Conservation (phyloP, 2,113 vertebrate species). For the Centrocercus urophasianus region DNA sequence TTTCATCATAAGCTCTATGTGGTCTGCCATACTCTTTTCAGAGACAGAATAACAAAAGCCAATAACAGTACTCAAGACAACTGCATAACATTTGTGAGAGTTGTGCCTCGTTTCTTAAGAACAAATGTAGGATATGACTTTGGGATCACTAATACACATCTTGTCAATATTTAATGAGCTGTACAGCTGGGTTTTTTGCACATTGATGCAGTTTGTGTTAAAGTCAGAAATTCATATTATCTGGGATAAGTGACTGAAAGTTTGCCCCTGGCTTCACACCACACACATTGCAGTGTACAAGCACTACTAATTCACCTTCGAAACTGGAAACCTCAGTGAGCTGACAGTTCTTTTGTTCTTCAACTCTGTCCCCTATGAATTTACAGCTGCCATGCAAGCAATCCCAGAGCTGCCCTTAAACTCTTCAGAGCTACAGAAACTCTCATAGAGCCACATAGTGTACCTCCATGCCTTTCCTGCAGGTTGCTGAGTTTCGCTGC, state of each 20-base stretch:
- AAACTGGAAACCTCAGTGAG: not conserved
- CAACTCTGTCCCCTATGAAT: not conserved
- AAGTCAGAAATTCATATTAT: not conserved
- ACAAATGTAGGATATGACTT: not conserved
- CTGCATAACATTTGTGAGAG: not conserved
- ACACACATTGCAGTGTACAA: accelerated
- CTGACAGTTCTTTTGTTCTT: not conserved
- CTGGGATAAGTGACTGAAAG: not conserved
- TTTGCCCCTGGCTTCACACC: not conserved
- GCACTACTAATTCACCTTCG: not conserved
- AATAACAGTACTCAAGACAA: not conserved
- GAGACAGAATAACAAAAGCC: not conserved
- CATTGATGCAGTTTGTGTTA: not conserved
- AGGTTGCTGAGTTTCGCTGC: not conserved
- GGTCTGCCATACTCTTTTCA: not conserved
- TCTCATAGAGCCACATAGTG: not conserved
- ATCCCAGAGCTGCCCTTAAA: not conserved
- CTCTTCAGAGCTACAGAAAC: not conserved
- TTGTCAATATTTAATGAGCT: not conserved
- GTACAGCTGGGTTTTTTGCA: accelerated
- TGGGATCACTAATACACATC: not conserved
- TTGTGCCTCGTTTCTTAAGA: not conserved
- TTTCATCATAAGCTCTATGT: not conserved
- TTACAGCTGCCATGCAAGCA: not conserved
- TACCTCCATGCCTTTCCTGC: not conserved